A percentile compares a stretch with the other conserved stretches of the same genome.
Conservation (phyloP, 2,888 invertebrate genomes). For the Lochmaea crataegi region DNA sequence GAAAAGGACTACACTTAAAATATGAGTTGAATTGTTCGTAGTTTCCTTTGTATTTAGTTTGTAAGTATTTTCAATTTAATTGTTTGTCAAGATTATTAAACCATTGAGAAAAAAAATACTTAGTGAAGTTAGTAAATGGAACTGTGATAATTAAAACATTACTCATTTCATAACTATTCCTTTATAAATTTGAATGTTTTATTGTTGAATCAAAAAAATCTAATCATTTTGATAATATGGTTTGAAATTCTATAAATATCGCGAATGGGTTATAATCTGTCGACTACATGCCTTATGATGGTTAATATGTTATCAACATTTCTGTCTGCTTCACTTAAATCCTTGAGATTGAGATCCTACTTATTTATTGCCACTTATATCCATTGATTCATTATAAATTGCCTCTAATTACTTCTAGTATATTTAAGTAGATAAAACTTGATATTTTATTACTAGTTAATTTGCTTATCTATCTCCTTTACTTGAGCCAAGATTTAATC, state of each 20-base stretch:
- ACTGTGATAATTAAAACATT: not conserved
- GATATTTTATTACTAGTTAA: not conserved
- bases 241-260: constrained; percentile 5
- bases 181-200: not conserved
- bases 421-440: not conserved
- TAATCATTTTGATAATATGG: not conserved
- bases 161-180: not conserved
- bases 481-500: not conserved
- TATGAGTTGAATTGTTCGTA: constrained; percentile 48
- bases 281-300: not conserved
- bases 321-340: not conserved
- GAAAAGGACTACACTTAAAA: constrained; percentile 54
- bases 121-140: not conserved
- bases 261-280: not conserved
- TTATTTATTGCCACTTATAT: not conserved
- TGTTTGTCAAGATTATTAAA: constrained; percentile 7
- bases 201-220: not conserved
- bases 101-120: not conserved
- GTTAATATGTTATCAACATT: not conserved
- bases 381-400: not conserved
- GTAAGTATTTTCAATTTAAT: constrained; percentile 44
- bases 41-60: constrained; percentile 50
- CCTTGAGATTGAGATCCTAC: not conserved
- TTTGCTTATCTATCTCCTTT: not conserved
- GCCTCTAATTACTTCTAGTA: not conserved